Evolutionary conservation across 2,888 invertebrate genomes (phyloP).

Genomic region (Drosophila birchii): DNA sequence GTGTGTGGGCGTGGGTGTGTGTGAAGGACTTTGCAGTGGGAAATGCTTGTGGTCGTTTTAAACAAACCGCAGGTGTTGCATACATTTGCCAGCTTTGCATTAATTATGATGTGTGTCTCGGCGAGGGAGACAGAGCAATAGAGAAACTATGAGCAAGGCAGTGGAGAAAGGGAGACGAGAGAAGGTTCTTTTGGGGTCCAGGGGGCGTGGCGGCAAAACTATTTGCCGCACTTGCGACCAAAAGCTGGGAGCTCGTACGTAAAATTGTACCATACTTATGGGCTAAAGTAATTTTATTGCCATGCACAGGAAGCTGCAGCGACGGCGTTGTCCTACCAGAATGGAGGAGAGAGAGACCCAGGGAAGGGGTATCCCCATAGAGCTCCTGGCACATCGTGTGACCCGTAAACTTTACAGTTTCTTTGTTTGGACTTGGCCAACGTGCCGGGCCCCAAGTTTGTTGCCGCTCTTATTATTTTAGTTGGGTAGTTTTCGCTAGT

Average conservation of each 20-base stretch:
- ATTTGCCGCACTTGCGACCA: conserved; percentile 77
- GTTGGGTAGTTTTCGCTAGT: conserved; percentile 59
- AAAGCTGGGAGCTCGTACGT: conserved; percentile 44
- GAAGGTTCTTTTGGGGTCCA: not conserved
- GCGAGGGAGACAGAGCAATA: conserved; percentile 1
- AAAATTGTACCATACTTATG: conserved; percentile 74
- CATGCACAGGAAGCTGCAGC: conserved; percentile 70
- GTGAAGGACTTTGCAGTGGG: conserved; percentile 20
- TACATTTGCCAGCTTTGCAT: conserved; percentile 85
- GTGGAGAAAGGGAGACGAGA: not conserved
- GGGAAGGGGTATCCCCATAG: conserved; percentile 14
- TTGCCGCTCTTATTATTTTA: conserved; percentile 74
- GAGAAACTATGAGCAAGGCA: not conserved
- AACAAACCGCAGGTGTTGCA: conserved; percentile 85
- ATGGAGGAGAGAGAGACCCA: not conserved
- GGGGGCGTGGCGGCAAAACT: conserved; percentile 66
- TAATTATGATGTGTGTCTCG: conserved; percentile 83
- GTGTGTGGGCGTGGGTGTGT: not conserved
- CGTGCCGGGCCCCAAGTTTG: conserved; percentile 61
- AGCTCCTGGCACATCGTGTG: conserved; percentile 69
- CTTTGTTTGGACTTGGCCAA: conserved; percentile 74
- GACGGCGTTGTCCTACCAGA: conserved; percentile 51
- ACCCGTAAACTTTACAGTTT: conserved; percentile 78
- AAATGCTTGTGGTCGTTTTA: conserved; percentile 83
- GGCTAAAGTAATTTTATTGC: conserved; percentile 75